Conservation (phyloP, 2,888 invertebrate species). For the Lymantria dispar region DNA sequence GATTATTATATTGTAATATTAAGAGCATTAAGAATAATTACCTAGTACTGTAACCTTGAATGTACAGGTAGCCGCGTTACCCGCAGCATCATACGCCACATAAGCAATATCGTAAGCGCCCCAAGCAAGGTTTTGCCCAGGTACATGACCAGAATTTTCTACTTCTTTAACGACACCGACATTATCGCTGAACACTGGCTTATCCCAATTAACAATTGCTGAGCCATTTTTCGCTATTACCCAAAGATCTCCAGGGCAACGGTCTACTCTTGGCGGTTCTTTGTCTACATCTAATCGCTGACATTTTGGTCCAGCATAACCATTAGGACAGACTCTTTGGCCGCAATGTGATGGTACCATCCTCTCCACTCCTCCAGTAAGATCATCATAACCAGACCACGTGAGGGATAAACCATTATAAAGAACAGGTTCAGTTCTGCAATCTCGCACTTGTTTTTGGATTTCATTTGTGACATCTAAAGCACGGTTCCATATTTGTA, state of each 20-base stretch:
- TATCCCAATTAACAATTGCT: constrained; percentile 95
- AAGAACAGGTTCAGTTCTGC: constrained; percentile 94
- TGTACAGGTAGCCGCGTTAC: constrained; percentile 94
- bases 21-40: constrained; percentile 65
- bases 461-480: constrained; percentile 95
- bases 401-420: constrained; percentile 93
- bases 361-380: constrained; percentile 93
- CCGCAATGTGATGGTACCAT: constrained; percentile 96
- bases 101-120: constrained; percentile 96
- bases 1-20: neutral
- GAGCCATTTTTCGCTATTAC: constrained; percentile 96
- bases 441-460: constrained; percentile 96
- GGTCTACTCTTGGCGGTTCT: constrained; percentile 91
- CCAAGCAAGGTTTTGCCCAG: constrained; percentile 94
- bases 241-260: constrained; percentile 97
- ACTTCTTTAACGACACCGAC: constrained; percentile 90
- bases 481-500: constrained; percentile 96
- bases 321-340: constrained; percentile 93
- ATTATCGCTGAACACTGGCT: constrained; percentile 95
- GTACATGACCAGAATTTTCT: constrained; percentile 92
- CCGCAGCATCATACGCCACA: constrained; percentile 95
- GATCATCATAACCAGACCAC: constrained; percentile 96
- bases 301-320: constrained; percentile 93
- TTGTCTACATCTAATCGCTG: constrained; percentile 93
- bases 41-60: constrained; percentile 95